A percentile compares a stretch with the other conserved stretches of the same genome.
These are phyloP conservation scores for Scaptodrosophila lebanonensis DNA, from an alignment of 1,140 invertebrate species.

Conservation along the genomic window DNA sequence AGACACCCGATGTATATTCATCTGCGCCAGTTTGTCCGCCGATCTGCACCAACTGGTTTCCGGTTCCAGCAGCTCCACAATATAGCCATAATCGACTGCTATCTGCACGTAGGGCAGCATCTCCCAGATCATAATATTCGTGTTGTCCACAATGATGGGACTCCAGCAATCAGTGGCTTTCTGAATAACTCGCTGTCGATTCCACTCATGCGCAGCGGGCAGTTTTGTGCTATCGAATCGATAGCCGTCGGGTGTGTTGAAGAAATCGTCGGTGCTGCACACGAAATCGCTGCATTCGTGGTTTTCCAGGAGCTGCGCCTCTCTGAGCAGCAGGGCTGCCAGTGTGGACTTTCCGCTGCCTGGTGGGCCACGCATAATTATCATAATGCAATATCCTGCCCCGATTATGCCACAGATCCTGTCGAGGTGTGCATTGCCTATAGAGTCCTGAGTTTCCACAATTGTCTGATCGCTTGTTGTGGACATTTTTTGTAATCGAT, in stretches of 20 bases:
- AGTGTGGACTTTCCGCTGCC: too few species aligned
- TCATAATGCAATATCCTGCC: too few species aligned
- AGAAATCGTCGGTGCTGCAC: constrained; percentile 88
- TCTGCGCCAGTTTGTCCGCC: constrained; percentile 79
- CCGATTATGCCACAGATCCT: too few species aligned
- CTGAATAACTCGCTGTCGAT: constrained; percentile 80
- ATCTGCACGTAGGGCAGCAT: constrained; percentile 84
- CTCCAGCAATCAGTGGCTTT: constrained; percentile 80
- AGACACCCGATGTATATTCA: constrained; percentile 83
- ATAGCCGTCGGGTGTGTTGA: constrained; percentile 80
- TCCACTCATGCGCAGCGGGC: constrained; percentile 85
- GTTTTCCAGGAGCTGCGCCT: constrained; percentile 65
- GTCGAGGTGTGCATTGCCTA: too few species aligned
- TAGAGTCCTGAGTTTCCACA: too few species aligned
- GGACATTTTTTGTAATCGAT: too few species aligned
- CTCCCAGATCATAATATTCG: constrained; percentile 87
- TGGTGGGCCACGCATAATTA: too few species aligned
- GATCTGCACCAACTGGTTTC: constrained; percentile 86
- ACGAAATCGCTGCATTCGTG: constrained; percentile 78
- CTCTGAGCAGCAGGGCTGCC: too few species aligned
- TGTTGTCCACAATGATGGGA: constrained; percentile 93
- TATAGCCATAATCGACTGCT: constrained; percentile 83
- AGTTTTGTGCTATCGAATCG: constrained; percentile 80
- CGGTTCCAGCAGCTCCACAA: constrained; percentile 86
- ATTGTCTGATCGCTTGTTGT: too few species aligned